Evolutionary conservation across 2,797 vertebrate genomes (phyloP).

Genomic region (Meriones psammophilus): DNA sequence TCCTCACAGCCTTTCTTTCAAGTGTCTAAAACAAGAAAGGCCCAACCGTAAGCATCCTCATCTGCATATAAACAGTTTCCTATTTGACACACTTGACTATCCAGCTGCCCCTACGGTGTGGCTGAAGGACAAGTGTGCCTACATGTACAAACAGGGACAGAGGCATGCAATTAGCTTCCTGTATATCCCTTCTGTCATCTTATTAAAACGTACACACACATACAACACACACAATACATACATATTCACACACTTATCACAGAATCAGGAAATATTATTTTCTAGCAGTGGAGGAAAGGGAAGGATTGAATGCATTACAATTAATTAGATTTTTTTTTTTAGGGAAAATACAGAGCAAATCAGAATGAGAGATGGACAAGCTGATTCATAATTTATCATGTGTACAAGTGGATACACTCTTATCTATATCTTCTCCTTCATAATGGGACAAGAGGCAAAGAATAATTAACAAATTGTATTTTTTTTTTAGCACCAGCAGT

Average conservation of each 20-base stretch:
- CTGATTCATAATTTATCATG: not conserved
- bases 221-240: no score
- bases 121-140: not conserved
- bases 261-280: not conserved
- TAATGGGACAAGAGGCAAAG: not conserved
- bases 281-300: not conserved
- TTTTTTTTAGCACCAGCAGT: not conserved
- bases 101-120: not conserved
- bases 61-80: not conserved
- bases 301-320: not conserved
- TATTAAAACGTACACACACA: not conserved
- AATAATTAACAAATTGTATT: slow-evolving; percentile 5
- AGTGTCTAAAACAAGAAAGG: not conserved
- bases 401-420: not conserved
- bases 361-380: slow-evolving; percentile 27
- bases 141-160: not conserved
- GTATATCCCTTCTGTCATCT: not conserved
- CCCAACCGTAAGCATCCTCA: not conserved
- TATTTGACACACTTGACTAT: not conserved
- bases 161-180: not conserved
- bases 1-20: not conserved
- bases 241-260: not conserved
- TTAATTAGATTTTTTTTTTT: not conserved
- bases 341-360: not conserved
- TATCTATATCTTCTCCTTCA: not conserved